A percentile compares a stretch with the other conserved stretches of the same genome.
These are phyloP conservation scores for Xiphorhynchus elegans DNA, from an alignment of 2,113 vertebrate genomes.

Conservation along the genomic window DNA sequence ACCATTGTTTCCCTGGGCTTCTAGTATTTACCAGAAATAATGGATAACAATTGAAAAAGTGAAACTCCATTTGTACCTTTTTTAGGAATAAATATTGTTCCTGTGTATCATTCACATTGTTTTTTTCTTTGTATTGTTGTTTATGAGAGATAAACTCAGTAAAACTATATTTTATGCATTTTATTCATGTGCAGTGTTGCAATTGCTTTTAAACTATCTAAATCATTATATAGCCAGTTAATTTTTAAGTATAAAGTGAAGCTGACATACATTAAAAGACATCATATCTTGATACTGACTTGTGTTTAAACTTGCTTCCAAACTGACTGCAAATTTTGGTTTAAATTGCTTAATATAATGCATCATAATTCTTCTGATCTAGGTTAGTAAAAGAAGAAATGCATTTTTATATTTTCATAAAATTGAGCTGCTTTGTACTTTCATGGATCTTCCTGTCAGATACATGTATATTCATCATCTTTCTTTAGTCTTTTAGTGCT, in stretches of 20 bases:
- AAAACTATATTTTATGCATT: neutral
- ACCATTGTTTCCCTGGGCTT: neutral
- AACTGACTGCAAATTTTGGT: neutral
- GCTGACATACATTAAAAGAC: neutral
- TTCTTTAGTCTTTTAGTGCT: neutral
- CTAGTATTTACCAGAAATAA: neutral
- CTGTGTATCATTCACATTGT: neutral
- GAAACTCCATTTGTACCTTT: neutral
- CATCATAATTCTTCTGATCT: slow-evolving; percentile 2
- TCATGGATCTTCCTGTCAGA: neutral
- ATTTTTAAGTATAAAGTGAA: neutral
- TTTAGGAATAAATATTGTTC: neutral
- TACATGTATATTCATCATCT: neutral
- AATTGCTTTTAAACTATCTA: neutral
- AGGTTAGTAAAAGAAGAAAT: neutral
- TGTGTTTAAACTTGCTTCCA: neutral
- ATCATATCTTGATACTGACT: neutral
- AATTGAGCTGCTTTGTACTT: slow-evolving; percentile 5
- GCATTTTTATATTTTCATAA: neutral
- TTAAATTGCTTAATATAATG: neutral
- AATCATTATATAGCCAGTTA: neutral
- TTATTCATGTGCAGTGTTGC: neutral
- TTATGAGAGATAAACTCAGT: neutral
- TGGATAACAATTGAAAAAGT: neutral
- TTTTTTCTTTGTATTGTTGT: neutral